Base-by-base conservation (phyloP, 2,797 vertebrate species). In the Avahi laniger region DNA sequence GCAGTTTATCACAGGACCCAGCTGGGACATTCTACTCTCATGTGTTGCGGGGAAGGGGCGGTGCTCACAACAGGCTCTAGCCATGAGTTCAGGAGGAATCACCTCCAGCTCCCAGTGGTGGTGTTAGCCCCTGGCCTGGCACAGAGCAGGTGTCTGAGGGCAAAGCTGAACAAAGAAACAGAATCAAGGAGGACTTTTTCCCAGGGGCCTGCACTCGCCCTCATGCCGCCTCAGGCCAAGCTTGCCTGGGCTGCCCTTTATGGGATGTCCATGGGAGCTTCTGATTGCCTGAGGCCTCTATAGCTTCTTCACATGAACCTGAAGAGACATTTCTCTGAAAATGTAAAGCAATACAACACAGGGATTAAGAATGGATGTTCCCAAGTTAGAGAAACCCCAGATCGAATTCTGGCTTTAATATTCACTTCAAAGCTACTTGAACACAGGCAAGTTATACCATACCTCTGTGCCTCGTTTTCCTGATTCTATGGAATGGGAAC, bases 31-130 rank as follows among this genome's bases (percentile, higher is more conserved):
- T 14, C 82, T 4, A 0, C 63, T 20, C 41, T 20, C 50, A 20
- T 4, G 7, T 15, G 41, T 2, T 11, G 0, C 33, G 57, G 28
- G 24, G 3, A 17, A 80, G 13, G 17, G 0, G 2, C 2, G 22
- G 18, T 2, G 6, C 14, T 59, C 75, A 54, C 33, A 26, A 59
- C 2, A 54, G 9, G 30, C 15, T 22, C 28, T 30, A 14, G 17
- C 4, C 2, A 2, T 7, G 14, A 28, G 61, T 3, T 69, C 20
- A 10, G 41, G 20, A 15, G 20, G 30, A 33, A 75, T 12, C 30
- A 0, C 2, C 6, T 38, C 57, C 61, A 22, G 4, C 10, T 20
- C 52, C 18, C 17, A 4, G 33, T 4, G n/a, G 61, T 7, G 13
- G 41, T 17, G 12, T 57, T 8, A 7, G 89, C 50, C 46, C 26